phyloP scores from a whole-genome alignment of 1,140 invertebrate species.

The Andrena cerasifolii region DNA sequence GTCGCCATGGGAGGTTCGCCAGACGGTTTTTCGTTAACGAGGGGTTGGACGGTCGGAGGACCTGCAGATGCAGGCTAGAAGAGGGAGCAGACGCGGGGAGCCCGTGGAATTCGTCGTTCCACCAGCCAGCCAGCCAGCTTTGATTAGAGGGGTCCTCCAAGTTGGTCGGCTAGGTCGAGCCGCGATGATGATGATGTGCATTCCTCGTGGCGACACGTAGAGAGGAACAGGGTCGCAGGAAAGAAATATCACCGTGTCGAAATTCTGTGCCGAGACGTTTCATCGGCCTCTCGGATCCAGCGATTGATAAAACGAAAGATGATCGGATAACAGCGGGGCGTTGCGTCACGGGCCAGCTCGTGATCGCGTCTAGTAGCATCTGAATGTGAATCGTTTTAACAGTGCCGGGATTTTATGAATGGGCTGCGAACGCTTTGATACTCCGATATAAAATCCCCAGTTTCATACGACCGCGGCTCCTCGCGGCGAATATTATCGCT shows the following conservation, averaged over 20 bases:
- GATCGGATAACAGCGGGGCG: conserved; percentile 12
- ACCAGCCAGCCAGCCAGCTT: conserved; percentile 27
- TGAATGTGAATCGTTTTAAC: conserved; percentile 30
- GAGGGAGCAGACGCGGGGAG: neutral
- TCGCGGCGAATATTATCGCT: conserved; percentile 17
- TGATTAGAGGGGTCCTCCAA: conserved; percentile 44
- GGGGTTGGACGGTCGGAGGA: conserved; percentile 13
- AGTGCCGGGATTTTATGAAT: conserved; percentile 23
- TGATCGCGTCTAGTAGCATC: neutral
- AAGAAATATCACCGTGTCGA: conserved; percentile 35
- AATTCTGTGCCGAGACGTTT: conserved; percentile 10
- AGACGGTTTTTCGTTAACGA: conserved; percentile 43
- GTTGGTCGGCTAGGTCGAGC: neutral
- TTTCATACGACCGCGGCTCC: neutral
- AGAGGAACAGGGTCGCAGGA: neutral
- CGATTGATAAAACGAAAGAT: conserved; percentile 35
- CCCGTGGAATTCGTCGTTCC: conserved; percentile 48
- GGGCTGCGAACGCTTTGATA: neutral
- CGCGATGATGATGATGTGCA: conserved; percentile 49
- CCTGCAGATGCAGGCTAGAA: neutral
- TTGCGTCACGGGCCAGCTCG: neutral
- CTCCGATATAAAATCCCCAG: conserved; percentile 20
- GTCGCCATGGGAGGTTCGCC: conserved; percentile 24
- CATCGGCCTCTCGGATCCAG: neutral
- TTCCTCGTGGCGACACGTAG: conserved; percentile 28